These are phyloP conservation scores for Drosophila villosipedis DNA, from an alignment of 2,888 invertebrate species.

Conservation along the genomic window DNA sequence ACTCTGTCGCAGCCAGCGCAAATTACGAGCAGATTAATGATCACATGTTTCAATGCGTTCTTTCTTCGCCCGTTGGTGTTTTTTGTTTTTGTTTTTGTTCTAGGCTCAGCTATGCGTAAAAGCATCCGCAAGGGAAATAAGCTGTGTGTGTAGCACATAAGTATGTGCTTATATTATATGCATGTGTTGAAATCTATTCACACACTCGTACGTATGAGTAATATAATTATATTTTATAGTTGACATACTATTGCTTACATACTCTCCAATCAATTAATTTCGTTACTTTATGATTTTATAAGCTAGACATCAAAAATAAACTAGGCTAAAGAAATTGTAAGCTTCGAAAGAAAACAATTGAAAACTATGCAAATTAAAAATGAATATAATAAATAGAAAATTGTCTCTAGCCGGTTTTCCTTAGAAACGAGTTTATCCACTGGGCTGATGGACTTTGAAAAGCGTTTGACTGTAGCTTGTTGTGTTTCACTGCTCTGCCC, in stretches of 20 bases:
- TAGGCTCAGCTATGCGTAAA: constrained; percentile 68
- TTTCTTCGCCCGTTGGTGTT: constrained; percentile 40
- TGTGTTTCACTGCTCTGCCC: neutral
- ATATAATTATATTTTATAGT: neutral
- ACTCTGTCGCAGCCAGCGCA: constrained; percentile 65
- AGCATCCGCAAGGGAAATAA: constrained; percentile 47
- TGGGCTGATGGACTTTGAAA: neutral
- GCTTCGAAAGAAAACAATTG: neutral
- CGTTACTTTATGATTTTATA: constrained; percentile 1
- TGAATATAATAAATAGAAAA: neutral
- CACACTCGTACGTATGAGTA: constrained; percentile 12
- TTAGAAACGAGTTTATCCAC: neutral
- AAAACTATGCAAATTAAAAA: neutral
- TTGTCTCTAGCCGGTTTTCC: neutral
- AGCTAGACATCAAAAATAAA: neutral
- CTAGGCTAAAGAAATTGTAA: neutral
- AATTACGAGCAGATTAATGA: constrained; percentile 70
- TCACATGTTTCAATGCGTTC: constrained; percentile 70
- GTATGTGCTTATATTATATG: neutral
- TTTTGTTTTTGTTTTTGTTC: constrained; percentile 19
- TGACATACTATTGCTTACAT: constrained; percentile 7
- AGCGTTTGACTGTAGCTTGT: neutral
- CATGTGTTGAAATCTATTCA: constrained; percentile 37
- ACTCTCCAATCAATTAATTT: constrained; percentile 8
- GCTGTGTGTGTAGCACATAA: constrained; percentile 13